These are phyloP conservation scores for Rotaria sp. DNA, from an alignment of 2,888 invertebrate genomes.

Conservation along the genomic window DNA sequence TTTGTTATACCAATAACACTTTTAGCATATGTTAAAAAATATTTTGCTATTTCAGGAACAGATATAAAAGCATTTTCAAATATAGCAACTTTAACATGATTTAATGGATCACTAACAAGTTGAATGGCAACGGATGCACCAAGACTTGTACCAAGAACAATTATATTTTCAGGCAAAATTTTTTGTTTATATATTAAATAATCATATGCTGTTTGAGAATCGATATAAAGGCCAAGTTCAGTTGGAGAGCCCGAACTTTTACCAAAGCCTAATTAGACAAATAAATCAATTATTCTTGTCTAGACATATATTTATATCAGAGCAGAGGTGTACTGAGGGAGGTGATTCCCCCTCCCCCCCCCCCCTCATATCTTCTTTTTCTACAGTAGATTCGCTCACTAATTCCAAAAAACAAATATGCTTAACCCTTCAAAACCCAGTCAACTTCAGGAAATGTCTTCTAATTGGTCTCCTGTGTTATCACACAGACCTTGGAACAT, in stretches of 20 bases:
- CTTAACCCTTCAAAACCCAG: too few relatives aligned
- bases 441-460: too few relatives aligned
- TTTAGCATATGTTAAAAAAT: slow-evolving; percentile 60
- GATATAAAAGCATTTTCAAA: slow-evolving; percentile 91
- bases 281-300: too few relatives aligned
- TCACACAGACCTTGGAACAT: too few relatives aligned
- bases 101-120: not conserved
- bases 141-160: slow-evolving; percentile 77
- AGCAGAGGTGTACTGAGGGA: too few relatives aligned
- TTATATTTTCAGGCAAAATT: slow-evolving; percentile 73
- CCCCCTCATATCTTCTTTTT: too few relatives aligned
- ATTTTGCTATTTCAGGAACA: slow-evolving; percentile 81
- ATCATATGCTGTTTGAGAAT: slow-evolving; percentile 78
- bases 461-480: too few relatives aligned
- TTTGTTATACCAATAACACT: not conserved
- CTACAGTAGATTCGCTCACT: too few relatives aligned
- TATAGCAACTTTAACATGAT: slow-evolving; percentile 55
- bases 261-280: slow-evolving; percentile 69
- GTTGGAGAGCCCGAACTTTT: slow-evolving; percentile 76
- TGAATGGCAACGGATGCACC: slow-evolving; percentile 77
- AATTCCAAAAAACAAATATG: too few relatives aligned
- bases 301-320: too few relatives aligned
- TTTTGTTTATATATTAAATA: slow-evolving; percentile 73
- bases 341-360: too few relatives aligned
- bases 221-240: slow-evolving; percentile 72